Base-by-base conservation (phyloP, 1,140 invertebrate genomes). In the Cotesia glomerata region DNA sequence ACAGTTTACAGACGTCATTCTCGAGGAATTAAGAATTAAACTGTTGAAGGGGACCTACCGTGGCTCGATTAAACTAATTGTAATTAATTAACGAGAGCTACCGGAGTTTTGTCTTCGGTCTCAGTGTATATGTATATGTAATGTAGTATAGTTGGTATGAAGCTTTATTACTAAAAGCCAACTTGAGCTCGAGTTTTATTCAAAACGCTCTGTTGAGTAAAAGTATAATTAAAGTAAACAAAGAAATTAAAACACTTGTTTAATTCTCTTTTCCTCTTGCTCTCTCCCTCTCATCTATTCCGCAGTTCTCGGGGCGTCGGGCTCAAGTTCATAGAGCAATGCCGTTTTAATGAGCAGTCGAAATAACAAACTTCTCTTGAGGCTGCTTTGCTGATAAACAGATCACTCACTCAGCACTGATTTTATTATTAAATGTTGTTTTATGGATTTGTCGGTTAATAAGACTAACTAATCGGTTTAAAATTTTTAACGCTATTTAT, bases 61-160 rank as follows among this genome's bases (percentile, higher is more conserved):
- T 72, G 74, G 74, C 77, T 84, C 81, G 77, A 80, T 82, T 85
- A 83, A 83, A 85, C 82, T 85, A 84, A 85, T 85, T 85, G 82
- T 82, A 85, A 85, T 85, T 85, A 85, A 85, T 85, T 85, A 83
- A 84, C 79, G 71, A 82, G 77, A 58, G 26, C 49, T 54, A 75
- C 69, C 65, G 72, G 39, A 63, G 59, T n/a, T 26, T 26, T 26
- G 26, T 26, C 26, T 26, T 26, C 26, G 1, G 2, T 26, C 26
- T 26, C 26, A 26, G 26, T 26, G 26, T 26, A 26, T 26, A 26
- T 26, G 1, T 26, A 26, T 26, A 26, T 26, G 26, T 26, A 45
- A 45, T 45, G 11, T 5, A 45, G 39, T 9, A 45, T 45, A 45
- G 39, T 7, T 45, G 7, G 39, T 45, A 11, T 45, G 39, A 45